Evolutionary conservation across 2,113 vertebrate genomes (phyloP), one percentile per base, ranked within the genome.

Genomic region (Trematomus loennbergii): DNA sequence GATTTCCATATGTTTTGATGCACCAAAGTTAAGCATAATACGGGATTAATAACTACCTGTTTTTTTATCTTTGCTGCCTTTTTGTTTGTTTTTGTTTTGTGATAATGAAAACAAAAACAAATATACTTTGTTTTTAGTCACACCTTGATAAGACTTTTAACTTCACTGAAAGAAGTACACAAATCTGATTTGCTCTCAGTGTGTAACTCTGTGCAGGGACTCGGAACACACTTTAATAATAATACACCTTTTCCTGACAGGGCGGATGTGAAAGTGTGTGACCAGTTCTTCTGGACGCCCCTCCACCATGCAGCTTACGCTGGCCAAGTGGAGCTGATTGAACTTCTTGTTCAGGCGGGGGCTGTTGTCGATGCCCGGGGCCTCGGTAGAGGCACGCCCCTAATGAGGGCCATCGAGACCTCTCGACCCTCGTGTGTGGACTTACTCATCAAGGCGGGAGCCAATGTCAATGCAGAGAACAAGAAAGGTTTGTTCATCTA

Each of bases 261-360:
- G 89, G 97, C 97, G 2, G 89, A 95, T 0, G 95, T 97, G 48
- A 96, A 96, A 0, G 72, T 90, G 11, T 89, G 88, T 16, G 98
- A 99, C 87, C 97, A 98, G 94, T 98, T 98, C 90, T 69, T 93
- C 78, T 99, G 98, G 98, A 98, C 96, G 5, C 95, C 98, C 0
- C 96, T 99, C n/a, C 98, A 99, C 71, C 97, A 98, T 0, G 98
- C 98, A 0, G 97, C 97, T 80, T 95, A 96, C 0, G 94, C 96
- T 0, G 98, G 98, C 12, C 95, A 97, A 40, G 89, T 95, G 16
- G 95, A 97, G 18, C 88, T 97, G 4, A 87, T 94, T 17, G 88
- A 97, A 36, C 91, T 97, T 65, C 91, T 99, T 1, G 53, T 99
- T 57, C 81, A 95, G 40, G 88, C 94, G 0, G 97, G 98, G 36